Evolutionary conservation across 2,888 invertebrate species (phyloP), one percentile per base, ranked within the genome.

Genomic region (Aethes cnicana): DNA sequence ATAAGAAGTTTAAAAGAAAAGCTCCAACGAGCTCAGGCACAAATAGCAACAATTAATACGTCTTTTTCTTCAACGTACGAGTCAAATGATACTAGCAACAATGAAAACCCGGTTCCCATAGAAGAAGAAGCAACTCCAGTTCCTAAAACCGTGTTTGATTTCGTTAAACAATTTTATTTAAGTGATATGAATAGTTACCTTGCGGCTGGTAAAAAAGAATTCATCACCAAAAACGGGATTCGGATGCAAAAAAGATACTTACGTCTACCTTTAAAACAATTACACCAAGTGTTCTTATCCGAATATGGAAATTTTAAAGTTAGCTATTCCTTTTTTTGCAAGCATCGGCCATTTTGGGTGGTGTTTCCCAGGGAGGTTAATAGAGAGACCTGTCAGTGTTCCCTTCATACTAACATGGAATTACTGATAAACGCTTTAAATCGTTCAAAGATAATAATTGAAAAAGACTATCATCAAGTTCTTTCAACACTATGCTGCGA

Each of bases 221-320:
- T 28, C 28, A 28, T 28, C 4, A 14, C 28, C 28, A 28, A 11
- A 28, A 28, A 28, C 28, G 5, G 28, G 11, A 11, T 28, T 1
- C 28, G 28, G 28, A 28, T 28, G 28, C 28, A 28, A 28, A 28
- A 28, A 28, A 28, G 28, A 28, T 28, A 28, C 28, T 5, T 12
- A 12, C 28, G 28, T 28, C 28, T 28, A 11, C 28, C 12, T n/a
- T 28, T 28, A 28, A 28, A 28, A 28, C 28, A 28, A n/a, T 28
- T 28, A 4, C 11, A 28, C 28, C n/a, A 28, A 9, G 28, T 28
- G 11, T 28, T 28, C 11, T 28, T 9, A 28, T 28, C 28, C 9
- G 12, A 28, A 28, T 2, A 28, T 12, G 6, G 11, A 28, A n/a
- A 28, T n/a, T 28, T 4, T 28, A 28, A 28, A 5, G 16, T 32